phyloP scores from a whole-genome alignment of 2,888 invertebrate genomes.

The Caenorhabditis zanzibari region DNA sequence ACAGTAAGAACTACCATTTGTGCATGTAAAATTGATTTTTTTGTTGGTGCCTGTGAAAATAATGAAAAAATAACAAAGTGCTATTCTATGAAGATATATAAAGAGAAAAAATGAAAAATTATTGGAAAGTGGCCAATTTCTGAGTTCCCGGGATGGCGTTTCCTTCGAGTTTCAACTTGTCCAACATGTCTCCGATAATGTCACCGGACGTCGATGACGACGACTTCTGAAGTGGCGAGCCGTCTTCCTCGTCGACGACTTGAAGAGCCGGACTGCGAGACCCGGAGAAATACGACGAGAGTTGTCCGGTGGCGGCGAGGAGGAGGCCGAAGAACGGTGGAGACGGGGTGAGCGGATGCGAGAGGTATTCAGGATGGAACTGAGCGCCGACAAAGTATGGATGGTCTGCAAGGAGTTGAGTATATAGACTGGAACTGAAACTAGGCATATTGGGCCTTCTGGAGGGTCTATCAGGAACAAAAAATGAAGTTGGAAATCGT shows the following conservation, averaged over 20 bases:
- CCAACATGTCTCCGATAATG: constrained; percentile 53
- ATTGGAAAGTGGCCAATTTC: constrained; percentile 55
- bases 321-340: constrained; percentile 96
- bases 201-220: constrained; percentile 14
- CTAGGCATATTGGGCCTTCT: too few species aligned
- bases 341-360: constrained; percentile 89
- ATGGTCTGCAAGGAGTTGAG: constrained; percentile 86
- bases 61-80: constrained; percentile 17
- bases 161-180: constrained; percentile 61
- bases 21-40: too few species aligned
- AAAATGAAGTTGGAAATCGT: too few species aligned
- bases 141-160: constrained; percentile 43
- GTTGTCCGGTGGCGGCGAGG: constrained; percentile 91
- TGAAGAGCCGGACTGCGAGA: constrained; percentile 49
- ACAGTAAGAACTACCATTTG: background rate
- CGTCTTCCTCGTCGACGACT: constrained; percentile 38
- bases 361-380: constrained; percentile 95
- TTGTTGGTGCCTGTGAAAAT: too few species aligned
- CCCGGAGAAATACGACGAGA: constrained; percentile 48
- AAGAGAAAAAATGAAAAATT: constrained; percentile 26
- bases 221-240: background rate
- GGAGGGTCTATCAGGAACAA: too few species aligned
- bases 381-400: constrained; percentile 96
- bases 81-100: background rate
- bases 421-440: too few species aligned